Evolutionary conservation across 2,113 vertebrate species (phyloP).

Genomic region (Noctilio leporinus): DNA sequence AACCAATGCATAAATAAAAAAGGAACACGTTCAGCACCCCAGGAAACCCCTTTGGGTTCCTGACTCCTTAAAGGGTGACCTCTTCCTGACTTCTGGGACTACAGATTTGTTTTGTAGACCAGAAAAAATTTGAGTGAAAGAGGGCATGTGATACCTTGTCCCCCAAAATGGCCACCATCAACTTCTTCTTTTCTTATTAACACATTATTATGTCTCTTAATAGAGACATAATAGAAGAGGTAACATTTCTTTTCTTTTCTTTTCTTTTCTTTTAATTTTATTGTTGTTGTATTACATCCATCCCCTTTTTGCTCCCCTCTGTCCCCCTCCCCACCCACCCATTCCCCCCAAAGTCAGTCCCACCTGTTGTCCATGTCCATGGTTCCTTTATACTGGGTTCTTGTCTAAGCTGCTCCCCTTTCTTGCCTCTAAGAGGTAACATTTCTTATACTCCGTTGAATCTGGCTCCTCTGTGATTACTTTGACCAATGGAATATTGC

Average conservation of each 20-base stretch:
- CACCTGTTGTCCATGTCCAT: too few relatives aligned
- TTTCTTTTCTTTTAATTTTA: too few relatives aligned
- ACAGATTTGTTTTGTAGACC: background rate
- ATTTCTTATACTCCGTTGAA: background rate
- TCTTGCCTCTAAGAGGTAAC: too few relatives aligned
- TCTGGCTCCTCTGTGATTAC: background rate
- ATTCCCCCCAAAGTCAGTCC: too few relatives aligned
- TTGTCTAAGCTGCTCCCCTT: too few relatives aligned
- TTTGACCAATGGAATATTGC: background rate
- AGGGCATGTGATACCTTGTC: background rate
- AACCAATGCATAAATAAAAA: background rate
- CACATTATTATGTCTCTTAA: background rate
- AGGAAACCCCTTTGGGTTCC: background rate
- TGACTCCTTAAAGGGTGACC: background rate
- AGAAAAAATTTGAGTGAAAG: background rate
- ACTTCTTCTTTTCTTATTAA: background rate
- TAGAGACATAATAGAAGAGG: too few relatives aligned
- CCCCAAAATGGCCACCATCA: background rate
- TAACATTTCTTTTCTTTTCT: too few relatives aligned
- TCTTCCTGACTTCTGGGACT: background rate
- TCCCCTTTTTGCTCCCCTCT: too few relatives aligned
- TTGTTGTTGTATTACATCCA: too few relatives aligned
- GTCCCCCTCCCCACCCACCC: too few relatives aligned
- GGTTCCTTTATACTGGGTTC: too few relatives aligned
- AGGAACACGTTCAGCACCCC: background rate